Percentiles rank a stretch among this genome's conserved stretches.
These are phyloP conservation scores for Pomacea maculata DNA, from an alignment of 1,140 invertebrate species.

Conservation along the genomic window DNA sequence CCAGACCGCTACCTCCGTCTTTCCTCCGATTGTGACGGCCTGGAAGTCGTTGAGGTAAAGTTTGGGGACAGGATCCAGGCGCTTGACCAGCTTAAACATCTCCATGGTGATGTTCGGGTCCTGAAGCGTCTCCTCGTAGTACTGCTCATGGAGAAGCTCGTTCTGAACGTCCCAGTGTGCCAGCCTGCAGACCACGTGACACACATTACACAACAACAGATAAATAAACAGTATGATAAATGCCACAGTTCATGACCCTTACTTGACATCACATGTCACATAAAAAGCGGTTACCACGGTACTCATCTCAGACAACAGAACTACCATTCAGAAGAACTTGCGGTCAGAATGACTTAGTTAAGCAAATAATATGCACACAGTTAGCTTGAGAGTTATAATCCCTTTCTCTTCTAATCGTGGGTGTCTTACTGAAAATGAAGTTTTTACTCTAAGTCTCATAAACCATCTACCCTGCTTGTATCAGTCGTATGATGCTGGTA, in stretches of 20 bases:
- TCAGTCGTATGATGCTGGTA: not conserved
- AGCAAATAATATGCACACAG: not conserved
- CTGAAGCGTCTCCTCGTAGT: slow-evolving; percentile 18
- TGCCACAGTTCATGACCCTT: not conserved
- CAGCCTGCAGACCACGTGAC: slow-evolving; percentile 15
- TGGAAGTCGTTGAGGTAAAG: slow-evolving; percentile 34
- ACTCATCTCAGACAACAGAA: not conserved
- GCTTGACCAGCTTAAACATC: slow-evolving; percentile 19
- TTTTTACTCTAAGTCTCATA: too few relatives aligned
- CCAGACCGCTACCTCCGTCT: not conserved
- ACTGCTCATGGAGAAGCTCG: slow-evolving; percentile 22
- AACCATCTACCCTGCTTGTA: not conserved
- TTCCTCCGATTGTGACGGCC: not conserved
- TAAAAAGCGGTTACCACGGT: not conserved
- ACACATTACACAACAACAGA: not conserved
- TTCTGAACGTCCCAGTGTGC: slow-evolving; percentile 38
- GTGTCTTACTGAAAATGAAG: too few relatives aligned
- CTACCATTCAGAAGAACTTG: not conserved
- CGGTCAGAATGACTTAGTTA: not conserved
- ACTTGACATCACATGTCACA: not conserved
- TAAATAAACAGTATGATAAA: not conserved
- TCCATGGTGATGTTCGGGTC: slow-evolving; percentile 25
- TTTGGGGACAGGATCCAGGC: slow-evolving; percentile 21
- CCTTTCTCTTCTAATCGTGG: too few relatives aligned
- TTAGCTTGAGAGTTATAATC: too few relatives aligned